Percentiles rank a stretch among this genome's conserved stretches.
These are phyloP conservation scores for Macrophya alboannulata DNA, from an alignment of 2,888 invertebrate genomes.

Conservation along the genomic window DNA sequence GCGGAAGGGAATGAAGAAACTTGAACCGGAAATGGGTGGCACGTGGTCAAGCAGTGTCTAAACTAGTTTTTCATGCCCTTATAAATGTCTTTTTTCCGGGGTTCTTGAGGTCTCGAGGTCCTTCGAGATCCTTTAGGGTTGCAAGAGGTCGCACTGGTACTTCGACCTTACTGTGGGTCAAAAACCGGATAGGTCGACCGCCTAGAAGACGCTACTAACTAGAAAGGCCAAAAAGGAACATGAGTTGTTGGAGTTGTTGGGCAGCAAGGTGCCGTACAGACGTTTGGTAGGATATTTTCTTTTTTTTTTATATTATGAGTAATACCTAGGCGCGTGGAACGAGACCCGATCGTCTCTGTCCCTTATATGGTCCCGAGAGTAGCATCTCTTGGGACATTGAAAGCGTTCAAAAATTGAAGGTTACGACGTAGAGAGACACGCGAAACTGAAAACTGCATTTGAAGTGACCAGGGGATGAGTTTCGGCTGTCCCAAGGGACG, in stretches of 20 bases:
- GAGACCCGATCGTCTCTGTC: neutral
- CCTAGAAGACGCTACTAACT: constrained; percentile 35
- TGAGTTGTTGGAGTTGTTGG: neutral
- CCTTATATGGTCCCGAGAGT: constrained; percentile 38
- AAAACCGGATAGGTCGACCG: constrained; percentile 31
- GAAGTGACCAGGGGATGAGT: constrained; percentile 75
- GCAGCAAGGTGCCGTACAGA: neutral
- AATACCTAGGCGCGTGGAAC: neutral
- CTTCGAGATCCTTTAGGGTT: constrained; percentile 43
- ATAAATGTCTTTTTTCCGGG: constrained; percentile 37
- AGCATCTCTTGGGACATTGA: constrained; percentile 61
- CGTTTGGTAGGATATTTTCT: constrained; percentile 10
- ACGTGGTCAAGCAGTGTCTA: constrained; percentile 77
- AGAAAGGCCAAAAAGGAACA: neutral
- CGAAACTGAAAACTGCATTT: constrained; percentile 75
- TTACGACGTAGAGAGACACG: constrained; percentile 63
- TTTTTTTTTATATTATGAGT: constrained; percentile 37
- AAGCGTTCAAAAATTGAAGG: constrained; percentile 78
- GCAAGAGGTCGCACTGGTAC: constrained; percentile 41
- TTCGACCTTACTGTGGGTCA: constrained; percentile 34
- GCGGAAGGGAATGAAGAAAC: constrained; percentile 7
- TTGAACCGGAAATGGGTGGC: constrained; percentile 60
- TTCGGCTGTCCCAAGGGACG: constrained; percentile 34
- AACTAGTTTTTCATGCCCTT: constrained; percentile 73
- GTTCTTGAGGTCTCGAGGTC: constrained; percentile 35